phyloP scores from a whole-genome alignment of 2,888 invertebrate genomes.

The Oegoconia quadripuncta region DNA sequence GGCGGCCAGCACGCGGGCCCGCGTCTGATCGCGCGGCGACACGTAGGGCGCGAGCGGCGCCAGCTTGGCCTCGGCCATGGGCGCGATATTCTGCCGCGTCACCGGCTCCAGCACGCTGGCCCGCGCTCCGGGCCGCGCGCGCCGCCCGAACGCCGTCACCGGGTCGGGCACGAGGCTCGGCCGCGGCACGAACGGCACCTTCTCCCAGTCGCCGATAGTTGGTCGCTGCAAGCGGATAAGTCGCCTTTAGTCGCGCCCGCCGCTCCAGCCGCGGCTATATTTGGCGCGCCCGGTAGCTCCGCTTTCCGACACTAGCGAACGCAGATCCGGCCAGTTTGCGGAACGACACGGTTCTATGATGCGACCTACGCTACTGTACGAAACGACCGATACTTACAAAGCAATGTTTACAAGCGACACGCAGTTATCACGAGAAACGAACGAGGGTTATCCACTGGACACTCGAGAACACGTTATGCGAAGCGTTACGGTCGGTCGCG shows the following conservation, averaged over 20 bases:
- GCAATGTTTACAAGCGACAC: conserved; percentile 54
- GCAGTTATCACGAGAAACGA: conserved; percentile 28
- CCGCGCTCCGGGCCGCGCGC: conserved; percentile 71
- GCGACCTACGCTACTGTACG: conserved; percentile 27
- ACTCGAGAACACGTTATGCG: conserved; percentile 38
- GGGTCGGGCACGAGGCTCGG: conserved; percentile 92
- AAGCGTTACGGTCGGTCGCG: conserved; percentile 23
- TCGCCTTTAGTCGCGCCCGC: conserved; percentile 73
- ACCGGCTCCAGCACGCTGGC: conserved; percentile 73
- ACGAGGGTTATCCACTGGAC: conserved; percentile 28
- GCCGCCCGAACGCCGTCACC: conserved; percentile 89
- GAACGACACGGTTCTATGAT: conserved; percentile 40
- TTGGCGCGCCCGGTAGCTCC: conserved; percentile 76
- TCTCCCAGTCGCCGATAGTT: conserved; percentile 90
- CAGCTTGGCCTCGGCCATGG: conserved; percentile 78
- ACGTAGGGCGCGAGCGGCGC: conserved; percentile 83
- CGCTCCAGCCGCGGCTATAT: conserved; percentile 78
- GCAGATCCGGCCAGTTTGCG: conserved; percentile 62
- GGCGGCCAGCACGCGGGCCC: conserved; percentile 80
- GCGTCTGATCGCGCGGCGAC: conserved; percentile 82
- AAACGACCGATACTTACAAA: conserved; percentile 39
- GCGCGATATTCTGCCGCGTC: conserved; percentile 81
- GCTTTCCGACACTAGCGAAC: conserved; percentile 57
- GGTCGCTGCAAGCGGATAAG: conserved; percentile 84
- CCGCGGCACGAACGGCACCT: conserved; percentile 91